These are phyloP conservation scores for Limosa lapponica DNA, from an alignment of 2,797 vertebrate species.

Conservation along the genomic window DNA sequence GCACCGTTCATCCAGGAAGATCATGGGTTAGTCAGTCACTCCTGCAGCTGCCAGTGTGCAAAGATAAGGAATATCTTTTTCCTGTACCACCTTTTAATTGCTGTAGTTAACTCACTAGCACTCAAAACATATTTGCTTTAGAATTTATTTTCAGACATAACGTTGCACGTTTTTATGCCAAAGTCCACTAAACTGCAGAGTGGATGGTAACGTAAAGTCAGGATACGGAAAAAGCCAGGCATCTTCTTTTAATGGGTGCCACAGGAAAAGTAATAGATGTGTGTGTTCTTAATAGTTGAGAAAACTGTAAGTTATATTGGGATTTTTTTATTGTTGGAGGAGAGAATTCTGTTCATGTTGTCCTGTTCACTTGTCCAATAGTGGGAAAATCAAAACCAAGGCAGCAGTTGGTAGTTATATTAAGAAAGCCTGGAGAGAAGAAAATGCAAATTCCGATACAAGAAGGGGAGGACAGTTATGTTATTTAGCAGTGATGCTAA, in stretches of 20 bases:
- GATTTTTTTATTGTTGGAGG: neutral
- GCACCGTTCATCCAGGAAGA: neutral
- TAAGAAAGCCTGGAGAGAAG: neutral
- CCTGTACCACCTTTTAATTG: neutral
- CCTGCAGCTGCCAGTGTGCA: neutral
- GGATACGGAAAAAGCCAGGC: accelerated
- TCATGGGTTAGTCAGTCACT: neutral
- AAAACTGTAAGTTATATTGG: neutral
- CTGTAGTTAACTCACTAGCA: neutral
- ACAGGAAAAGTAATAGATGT: neutral
- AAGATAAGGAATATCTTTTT: neutral
- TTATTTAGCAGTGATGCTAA: neutral
- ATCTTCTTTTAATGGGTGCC: neutral
- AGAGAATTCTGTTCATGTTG: neutral
- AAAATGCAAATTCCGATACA: neutral
- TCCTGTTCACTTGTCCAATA: neutral
- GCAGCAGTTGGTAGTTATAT: neutral
- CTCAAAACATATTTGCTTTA: neutral
- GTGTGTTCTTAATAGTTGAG: neutral
- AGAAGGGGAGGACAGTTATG: neutral
- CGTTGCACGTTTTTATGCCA: neutral
- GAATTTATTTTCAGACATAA: neutral
- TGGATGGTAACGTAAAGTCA: neutral
- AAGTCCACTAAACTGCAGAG: neutral
- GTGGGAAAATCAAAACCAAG: neutral